Percentiles rank a stretch among this genome's conserved stretches.
These are phyloP conservation scores for Dynastes tityus DNA, from an alignment of 2,888 invertebrate species.

Conservation along the genomic window DNA sequence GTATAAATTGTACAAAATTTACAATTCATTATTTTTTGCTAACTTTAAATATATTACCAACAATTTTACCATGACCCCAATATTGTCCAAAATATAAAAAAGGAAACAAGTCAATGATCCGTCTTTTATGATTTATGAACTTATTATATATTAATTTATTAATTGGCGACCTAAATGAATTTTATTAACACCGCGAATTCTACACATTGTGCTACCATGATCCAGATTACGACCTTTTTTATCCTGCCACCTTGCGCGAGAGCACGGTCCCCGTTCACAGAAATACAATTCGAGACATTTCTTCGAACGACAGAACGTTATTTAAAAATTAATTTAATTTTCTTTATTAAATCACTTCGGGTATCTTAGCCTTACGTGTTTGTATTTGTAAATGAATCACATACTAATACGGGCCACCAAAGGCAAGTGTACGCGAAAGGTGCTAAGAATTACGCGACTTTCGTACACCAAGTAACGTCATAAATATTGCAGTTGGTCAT, in stretches of 20 bases:
- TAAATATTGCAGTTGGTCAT: slow-evolving; percentile 29
- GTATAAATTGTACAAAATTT: no score
- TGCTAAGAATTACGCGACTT: neutral
- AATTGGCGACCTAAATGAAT: slow-evolving; percentile 38
- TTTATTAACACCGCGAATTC: slow-evolving; percentile 33
- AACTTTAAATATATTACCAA: no score
- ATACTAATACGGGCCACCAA: slow-evolving; percentile 1
- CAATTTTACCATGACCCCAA: no score
- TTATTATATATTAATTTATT: slow-evolving; percentile 4
- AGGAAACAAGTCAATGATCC: slow-evolving; percentile 10
- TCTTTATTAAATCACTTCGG: slow-evolving; percentile 44
- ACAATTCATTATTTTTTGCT: no score
- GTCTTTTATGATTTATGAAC: slow-evolving; percentile 10
- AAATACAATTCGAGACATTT: slow-evolving; percentile 19
- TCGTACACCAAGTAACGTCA: neutral
- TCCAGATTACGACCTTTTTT: slow-evolving; percentile 26
- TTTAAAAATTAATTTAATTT: slow-evolving; percentile 46
- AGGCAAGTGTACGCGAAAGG: slow-evolving; percentile 4
- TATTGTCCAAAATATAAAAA: slow-evolving; percentile 1
- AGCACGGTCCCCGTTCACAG: neutral
- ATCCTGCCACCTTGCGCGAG: neutral
- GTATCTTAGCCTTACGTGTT: neutral
- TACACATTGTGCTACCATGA: slow-evolving; percentile 18
- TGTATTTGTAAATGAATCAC: slow-evolving; percentile 20
- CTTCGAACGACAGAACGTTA: slow-evolving; percentile 22